Evolutionary conservation across 2,888 invertebrate genomes (phyloP).

Genomic region (Chesias legatella): DNA sequence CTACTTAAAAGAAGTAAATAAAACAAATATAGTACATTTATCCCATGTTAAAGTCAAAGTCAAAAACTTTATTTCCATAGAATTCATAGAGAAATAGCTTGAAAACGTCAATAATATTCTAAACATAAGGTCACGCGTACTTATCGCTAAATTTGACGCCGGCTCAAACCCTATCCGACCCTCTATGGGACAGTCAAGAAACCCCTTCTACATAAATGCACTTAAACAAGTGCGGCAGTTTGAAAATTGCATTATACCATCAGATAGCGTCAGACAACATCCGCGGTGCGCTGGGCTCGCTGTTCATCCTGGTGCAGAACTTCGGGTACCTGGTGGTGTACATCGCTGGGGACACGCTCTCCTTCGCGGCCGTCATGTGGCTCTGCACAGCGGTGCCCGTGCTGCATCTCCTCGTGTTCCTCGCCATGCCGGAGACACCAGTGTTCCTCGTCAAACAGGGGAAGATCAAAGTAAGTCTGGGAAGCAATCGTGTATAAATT

Average conservation of each 20-base stretch:
- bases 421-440: conserved; percentile 74
- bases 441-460: conserved; percentile 71
- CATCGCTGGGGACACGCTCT: conserved; percentile 62
- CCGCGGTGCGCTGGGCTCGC: conserved; percentile 68
- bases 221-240: too few relatives aligned
- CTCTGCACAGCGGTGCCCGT: conserved; percentile 64
- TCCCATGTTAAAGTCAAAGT: too few relatives aligned
- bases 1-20: conserved; percentile 66
- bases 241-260: too few relatives aligned
- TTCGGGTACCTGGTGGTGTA: conserved; percentile 70
- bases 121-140: too few relatives aligned
- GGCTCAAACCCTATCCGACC: too few relatives aligned
- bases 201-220: background rate
- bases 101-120: too few relatives aligned
- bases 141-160: too few relatives aligned
- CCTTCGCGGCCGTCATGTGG: conserved; percentile 65
- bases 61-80: too few relatives aligned
- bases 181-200: too few relatives aligned
- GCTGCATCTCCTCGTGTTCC: conserved; percentile 56
- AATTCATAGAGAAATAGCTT: background rate
- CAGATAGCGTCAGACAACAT: conserved; percentile 72
- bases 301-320: conserved; percentile 72
- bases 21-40: background rate
- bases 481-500: background rate
- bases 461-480: conserved; percentile 54